Evolutionary conservation across 2,113 vertebrate genomes (phyloP).

Genomic region (Calyptommatus sinebrachiatus): DNA sequence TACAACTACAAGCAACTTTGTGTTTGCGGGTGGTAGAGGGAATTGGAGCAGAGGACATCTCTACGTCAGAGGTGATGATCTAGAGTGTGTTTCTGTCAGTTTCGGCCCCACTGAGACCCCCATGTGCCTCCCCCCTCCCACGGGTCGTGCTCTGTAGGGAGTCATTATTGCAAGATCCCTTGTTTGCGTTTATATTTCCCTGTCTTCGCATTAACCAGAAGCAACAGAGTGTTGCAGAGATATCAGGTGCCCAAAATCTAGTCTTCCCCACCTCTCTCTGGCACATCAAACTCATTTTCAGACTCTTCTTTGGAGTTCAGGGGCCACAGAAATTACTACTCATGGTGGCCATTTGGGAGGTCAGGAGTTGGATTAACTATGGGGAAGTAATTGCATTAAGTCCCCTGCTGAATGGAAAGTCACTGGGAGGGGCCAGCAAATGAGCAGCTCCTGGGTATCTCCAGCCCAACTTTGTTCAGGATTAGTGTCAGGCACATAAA

Average conservation of each 20-base stretch:
- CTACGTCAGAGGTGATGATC: background rate
- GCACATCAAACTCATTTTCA: background rate
- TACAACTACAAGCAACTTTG: background rate
- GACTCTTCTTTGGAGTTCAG: background rate
- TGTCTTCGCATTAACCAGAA: too few relatives aligned
- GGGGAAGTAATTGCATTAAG: conserved; percentile 2
- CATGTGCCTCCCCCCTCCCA: background rate
- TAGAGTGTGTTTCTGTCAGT: background rate
- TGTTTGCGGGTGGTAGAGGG: background rate
- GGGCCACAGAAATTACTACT: background rate
- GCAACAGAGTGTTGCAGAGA: background rate
- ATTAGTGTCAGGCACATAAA: background rate
- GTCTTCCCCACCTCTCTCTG: background rate
- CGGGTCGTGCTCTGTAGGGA: background rate
- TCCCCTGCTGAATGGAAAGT: background rate
- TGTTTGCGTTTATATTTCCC: background rate
- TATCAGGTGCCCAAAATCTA: background rate
- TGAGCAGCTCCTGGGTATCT: too few relatives aligned
- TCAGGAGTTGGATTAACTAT: conserved; percentile 12
- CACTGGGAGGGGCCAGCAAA: background rate
- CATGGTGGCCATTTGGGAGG: background rate
- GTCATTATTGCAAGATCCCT: too few relatives aligned
- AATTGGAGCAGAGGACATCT: background rate
- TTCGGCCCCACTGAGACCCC: background rate
- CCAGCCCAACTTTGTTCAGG: background rate